Base-by-base conservation (phyloP, 2,113 vertebrate species). In the Parus major region DNA sequence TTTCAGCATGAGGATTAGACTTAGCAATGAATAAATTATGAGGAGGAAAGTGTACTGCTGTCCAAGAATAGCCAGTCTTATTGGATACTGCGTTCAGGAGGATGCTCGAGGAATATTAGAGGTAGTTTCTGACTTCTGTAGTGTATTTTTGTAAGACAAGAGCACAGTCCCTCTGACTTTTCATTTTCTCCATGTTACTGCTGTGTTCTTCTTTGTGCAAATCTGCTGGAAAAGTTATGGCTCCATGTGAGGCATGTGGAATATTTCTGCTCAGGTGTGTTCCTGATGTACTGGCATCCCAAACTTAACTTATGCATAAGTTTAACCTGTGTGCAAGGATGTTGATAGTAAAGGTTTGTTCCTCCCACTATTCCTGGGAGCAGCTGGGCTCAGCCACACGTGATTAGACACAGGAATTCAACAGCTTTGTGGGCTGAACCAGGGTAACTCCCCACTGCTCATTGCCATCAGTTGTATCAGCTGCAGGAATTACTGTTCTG, bases 1-100 rank as follows among this genome's bases (percentile, higher is more conserved):
- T 91, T 71, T 5, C 6, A 7, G 44, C 59, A 63, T 65, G 47
- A 82, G 66, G 92, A 76, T 96, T 95, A 93, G 66, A 93, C 56
- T 93, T 79, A 80, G 91, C 80, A 89, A 42, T 93, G 86, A 95
- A 96, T 96, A 86, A 88, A 96, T 96, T 90, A 53, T 11, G 15
- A 76, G 41, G 82, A 56, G 22, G 93, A 95, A 93, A 77, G 55
- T 92, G 72, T 82, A 86, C 68, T 93, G 46, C 88, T 78, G 17
- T 88, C 61, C 50, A 88, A 80, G 64, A 93, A 92, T 83, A 65
- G 70, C 36, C 49, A 59, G 7, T 55, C n/a, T 60, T 84, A 76
- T 21, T 76, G 24, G 39, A 64, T 63, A 36, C 41, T 75, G 47
- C 39, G 53, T 83, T 81, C 53, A 42, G 46, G 12, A 36, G 25